These are phyloP conservation scores for Rhaphigaster nebulosa DNA, from an alignment of 2,888 invertebrate genomes.

Conservation along the genomic window DNA sequence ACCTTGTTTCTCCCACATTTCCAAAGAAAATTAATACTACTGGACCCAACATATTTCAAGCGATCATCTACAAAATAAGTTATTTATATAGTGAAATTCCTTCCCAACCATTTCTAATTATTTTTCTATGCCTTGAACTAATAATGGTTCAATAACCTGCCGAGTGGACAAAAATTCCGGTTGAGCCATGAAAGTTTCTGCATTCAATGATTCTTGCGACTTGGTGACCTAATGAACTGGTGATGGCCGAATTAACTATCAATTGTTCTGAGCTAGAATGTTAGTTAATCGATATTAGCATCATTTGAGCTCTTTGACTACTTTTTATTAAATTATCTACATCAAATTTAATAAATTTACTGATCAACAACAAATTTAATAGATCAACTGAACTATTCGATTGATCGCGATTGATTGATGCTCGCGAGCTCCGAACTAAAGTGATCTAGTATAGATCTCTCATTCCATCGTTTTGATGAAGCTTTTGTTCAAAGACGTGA, in stretches of 20 bases:
- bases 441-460: too few species aligned
- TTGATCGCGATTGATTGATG: too few species aligned
- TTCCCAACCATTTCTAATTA: background rate
- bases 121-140: background rate
- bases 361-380: too few species aligned
- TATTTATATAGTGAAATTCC: too few species aligned
- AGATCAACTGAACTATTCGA: too few species aligned
- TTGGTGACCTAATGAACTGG: background rate
- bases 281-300: background rate
- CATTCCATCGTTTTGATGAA: too few species aligned
- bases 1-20: too few species aligned
- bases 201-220: background rate
- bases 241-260: background rate
- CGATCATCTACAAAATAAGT: background rate
- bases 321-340: background rate
- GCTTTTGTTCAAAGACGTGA: too few species aligned
- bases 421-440: too few species aligned
- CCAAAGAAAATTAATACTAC: too few species aligned
- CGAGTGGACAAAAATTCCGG: background rate
- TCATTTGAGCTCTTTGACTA: too few species aligned
- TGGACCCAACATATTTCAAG: background rate
- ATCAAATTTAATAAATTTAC: background rate
- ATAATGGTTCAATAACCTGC: slow-evolving; percentile 13
- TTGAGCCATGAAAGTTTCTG: background rate
- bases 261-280: background rate